Conservation (phyloP, 1,140 invertebrate species). For the Camponotus floridanus region DNA sequence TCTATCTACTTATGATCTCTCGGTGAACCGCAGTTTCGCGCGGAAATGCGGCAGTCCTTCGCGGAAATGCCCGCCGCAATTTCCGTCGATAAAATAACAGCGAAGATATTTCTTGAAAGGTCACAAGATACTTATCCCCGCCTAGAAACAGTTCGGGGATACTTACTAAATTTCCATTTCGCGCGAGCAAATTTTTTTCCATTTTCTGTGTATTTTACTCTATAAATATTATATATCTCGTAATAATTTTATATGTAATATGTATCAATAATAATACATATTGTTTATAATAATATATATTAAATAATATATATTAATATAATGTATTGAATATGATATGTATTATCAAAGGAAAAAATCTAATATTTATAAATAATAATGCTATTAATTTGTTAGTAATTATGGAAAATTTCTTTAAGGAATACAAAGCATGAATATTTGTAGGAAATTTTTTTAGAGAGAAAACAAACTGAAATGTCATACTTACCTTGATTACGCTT, state of each 20-base stretch:
- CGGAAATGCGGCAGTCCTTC: slow-evolving; percentile 46
- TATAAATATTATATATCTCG: not conserved
- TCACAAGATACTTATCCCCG: not conserved
- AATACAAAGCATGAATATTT: not conserved
- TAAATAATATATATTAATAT: too few species aligned
- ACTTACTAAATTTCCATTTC: not conserved
- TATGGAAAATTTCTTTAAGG: not conserved
- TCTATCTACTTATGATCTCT: not conserved
- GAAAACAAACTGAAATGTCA: not conserved
- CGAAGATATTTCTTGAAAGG: not conserved
- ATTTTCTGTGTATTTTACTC: slow-evolving; percentile 3
- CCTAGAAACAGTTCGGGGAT: not conserved
- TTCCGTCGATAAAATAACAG: slow-evolving; percentile 39
- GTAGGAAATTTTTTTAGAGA: not conserved
- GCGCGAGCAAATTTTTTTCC: not conserved
- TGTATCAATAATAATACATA: too few species aligned
- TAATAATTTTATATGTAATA: too few species aligned
- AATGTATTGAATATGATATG: too few species aligned
- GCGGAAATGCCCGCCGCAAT: slow-evolving; percentile 43
- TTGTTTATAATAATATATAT: too few species aligned
- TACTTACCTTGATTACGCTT: slow-evolving; percentile 44
- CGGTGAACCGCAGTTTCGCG: not conserved
- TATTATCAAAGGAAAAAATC: too few species aligned
- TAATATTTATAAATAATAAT: not conserved
- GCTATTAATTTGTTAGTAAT: not conserved